Conservation (phyloP, 1,140 invertebrate species). For the Halyomorpha halys region DNA sequence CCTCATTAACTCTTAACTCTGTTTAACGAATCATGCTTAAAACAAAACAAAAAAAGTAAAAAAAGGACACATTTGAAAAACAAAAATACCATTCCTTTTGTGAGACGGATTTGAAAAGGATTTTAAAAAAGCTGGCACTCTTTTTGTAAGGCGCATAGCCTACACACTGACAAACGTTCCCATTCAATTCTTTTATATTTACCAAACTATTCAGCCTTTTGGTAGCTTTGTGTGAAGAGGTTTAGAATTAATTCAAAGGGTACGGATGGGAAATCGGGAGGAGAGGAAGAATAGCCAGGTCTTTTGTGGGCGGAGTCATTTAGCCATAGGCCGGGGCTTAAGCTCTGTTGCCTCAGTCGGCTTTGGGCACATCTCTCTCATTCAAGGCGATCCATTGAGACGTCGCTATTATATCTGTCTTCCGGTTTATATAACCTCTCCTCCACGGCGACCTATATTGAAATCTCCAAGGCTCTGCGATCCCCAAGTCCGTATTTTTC, state of each 20-base stretch:
- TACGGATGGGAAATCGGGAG: slow-evolving; percentile 12
- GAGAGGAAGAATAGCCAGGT: slow-evolving; percentile 15
- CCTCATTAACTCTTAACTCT: no score
- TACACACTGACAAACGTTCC: not conserved
- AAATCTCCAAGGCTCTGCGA: not conserved
- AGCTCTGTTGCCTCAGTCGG: not conserved
- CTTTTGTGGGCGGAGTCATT: slow-evolving; percentile 17
- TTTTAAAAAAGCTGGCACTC: slow-evolving; percentile 3
- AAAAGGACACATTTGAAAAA: no score
- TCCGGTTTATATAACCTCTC: slow-evolving; percentile 14
- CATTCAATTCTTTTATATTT: slow-evolving; percentile 19
- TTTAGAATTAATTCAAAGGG: slow-evolving; percentile 18
- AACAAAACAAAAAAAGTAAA: no score
- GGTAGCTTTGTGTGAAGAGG: slow-evolving; percentile 15
- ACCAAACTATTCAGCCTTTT: slow-evolving; percentile 15
- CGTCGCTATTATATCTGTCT: slow-evolving; percentile 11
- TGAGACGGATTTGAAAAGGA: slow-evolving; percentile 4
- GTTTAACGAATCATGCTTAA: no score
- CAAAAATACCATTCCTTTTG: not conserved
- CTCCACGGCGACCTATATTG: slow-evolving; percentile 6
- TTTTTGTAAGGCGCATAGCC: slow-evolving; percentile 10
- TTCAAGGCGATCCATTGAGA: slow-evolving; percentile 9
- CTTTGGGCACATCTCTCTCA: slow-evolving; percentile 13
- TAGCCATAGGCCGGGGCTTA: slow-evolving; percentile 10
- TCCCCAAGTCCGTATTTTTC: not conserved